Base-by-base conservation (phyloP, 2,797 vertebrate species). In the Epinephelus awoara region DNA sequence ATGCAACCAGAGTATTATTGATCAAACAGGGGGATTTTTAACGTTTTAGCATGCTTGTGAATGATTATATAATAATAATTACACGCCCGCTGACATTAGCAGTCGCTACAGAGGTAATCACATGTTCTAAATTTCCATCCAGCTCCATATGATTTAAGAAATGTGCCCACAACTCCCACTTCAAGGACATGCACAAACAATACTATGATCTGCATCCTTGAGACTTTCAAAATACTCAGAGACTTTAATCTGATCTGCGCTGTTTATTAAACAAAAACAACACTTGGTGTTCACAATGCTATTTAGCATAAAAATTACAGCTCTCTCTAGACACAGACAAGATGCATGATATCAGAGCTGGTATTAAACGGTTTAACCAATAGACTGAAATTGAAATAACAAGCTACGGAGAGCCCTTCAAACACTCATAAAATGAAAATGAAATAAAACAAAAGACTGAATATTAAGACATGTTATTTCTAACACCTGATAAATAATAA, bases 1-100 rank as follows among this genome's bases (percentile, higher is more conserved):
- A 87, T 76, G 77, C 52, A 46, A 51, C 47, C 42, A 61, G 15
- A 65, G 58, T 15, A 66, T 59, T 50, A 79, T 69, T 29, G n/a
- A 46, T 58, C 63, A 25, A 4, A 76, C 8, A 8, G 34, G 58
- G 23, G 9, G 15, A 40, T 25, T 51, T 57, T 72, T 38, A 6
- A 21, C 0, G 10, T 57, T 81, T 68, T 12, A 63, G 17, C 13
- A 44, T 25, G 25, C 14, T 70, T 52, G 38, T 3, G 72, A 77
- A 72, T 66, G 0, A 51, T 64, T 71, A 18, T 34, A 47, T 46
- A 47, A 17, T 23, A 23, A 25, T 42, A 23, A 52, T 67, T 3
- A 44, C 11, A 1, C 42, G 17, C 38, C 29, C 34, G 8, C 34
- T 34, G 34, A 34, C 7, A 34, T 18, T 50, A 56, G 23, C 58